Base-by-base conservation (phyloP, 1,140 invertebrate species). In the Drosophila miranda region DNA sequence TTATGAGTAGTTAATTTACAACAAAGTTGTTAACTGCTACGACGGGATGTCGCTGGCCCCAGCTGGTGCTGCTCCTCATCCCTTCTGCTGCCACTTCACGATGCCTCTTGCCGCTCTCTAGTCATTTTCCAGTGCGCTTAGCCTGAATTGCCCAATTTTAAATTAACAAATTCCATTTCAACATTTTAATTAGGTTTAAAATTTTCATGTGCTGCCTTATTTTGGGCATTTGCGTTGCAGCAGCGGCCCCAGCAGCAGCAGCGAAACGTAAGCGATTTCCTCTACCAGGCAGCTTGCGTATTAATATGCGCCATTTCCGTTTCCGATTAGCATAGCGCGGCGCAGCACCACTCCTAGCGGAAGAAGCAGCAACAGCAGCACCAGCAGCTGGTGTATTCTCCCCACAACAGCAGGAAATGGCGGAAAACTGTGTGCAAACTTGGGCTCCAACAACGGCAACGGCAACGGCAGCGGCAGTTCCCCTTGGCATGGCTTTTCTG, bases 111-210 rank as follows among this genome's bases (percentile, higher is more conserved):
- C 63, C 28, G 34, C 11, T 54, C 34, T 44, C 11, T 54, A 56
- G 75, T 55, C 67, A 59, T 60, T 60, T 57, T 57, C 57, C 72
- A 66, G 67, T 55, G 59, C 67, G 73, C 77, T 80, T 79, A 70
- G 72, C 78, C 59, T 57, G 68, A 86, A 86, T 81, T 86, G 64
- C 82, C 82, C 82, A 86, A 87, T 86, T 86, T 86, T 86, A 86
- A 86, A 86, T 86, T 86, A 86, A 86, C 82, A 86, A 86, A 86
- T 86, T 86, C 82, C 82, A 87, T 86, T 86, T 86, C 82, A 86
- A 86, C 82, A 82, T 87, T 86, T 86, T 86, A 86, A 86, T 86
- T 86, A 86, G 82, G 82, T 87, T 87, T 86, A 87, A 86, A 86
- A 86, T 82, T 86, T 86, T 86, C 74, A 86, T 86, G 82, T 60